Conservation (phyloP, 2,113 vertebrate species). For the Amazona vittata region DNA sequence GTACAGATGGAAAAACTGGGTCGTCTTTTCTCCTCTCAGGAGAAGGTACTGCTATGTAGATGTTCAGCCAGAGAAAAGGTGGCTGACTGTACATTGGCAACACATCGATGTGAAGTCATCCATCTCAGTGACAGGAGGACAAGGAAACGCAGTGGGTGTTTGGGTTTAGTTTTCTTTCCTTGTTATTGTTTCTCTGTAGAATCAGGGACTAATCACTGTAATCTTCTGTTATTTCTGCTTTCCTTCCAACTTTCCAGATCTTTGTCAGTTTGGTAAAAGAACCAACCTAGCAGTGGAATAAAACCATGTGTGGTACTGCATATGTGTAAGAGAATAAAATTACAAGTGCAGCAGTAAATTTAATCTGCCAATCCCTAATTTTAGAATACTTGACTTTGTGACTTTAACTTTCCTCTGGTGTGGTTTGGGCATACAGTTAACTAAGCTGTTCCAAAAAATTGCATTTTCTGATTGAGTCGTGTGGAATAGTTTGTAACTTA, state of each 20-base stretch:
- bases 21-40: not conserved
- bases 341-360: not conserved
- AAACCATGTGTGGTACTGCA: not conserved
- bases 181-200: not conserved
- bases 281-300: not conserved
- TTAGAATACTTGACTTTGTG: not conserved
- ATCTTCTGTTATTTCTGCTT: constrained; percentile 17
- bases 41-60: not conserved
- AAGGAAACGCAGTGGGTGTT: not conserved
- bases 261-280: not conserved
- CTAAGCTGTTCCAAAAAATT: not conserved
- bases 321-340: not conserved
- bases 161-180: not conserved
- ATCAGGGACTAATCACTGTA: not conserved
- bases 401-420: not conserved
- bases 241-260: not conserved
- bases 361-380: constrained; percentile 1
- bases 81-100: not conserved
- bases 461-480: not conserved
- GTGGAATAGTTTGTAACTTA: not conserved
- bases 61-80: not conserved
- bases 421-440: not conserved
- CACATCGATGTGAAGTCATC: not conserved
- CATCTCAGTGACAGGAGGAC: not conserved
- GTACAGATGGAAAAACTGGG: not conserved